phyloP scores from a whole-genome alignment of 2,113 vertebrate genomes.

The Butorides virescens region DNA sequence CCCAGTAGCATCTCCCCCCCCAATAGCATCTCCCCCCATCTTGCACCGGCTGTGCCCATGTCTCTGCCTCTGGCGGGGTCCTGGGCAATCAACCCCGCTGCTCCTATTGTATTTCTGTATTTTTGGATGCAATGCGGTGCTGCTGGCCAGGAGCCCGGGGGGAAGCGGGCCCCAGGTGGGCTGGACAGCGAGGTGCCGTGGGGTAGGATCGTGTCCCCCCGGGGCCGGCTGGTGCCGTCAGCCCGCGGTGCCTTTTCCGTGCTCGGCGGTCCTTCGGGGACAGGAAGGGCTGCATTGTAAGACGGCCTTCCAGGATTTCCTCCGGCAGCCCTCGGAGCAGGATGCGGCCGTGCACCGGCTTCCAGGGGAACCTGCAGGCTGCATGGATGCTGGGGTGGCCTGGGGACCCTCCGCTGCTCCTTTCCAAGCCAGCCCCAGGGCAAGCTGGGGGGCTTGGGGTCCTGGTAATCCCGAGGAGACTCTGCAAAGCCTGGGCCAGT shows the following conservation, averaged over 20 bases:
- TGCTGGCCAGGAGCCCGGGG: background rate
- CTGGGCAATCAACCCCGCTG: background rate
- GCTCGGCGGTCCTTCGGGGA: background rate
- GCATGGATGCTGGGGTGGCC: background rate
- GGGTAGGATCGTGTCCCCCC: background rate
- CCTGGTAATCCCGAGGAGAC: background rate
- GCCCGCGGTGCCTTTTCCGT: constrained; percentile 15
- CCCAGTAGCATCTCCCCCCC: fast-evolving
- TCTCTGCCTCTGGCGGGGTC: background rate
- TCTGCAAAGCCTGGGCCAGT: background rate
- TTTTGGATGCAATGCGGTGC: background rate
- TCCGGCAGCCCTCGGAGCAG: background rate
- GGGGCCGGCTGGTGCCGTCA: background rate
- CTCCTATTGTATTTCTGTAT: background rate
- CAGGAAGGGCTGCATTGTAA: constrained; percentile 60
- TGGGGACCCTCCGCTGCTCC: background rate
- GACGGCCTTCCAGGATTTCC: constrained; percentile 62
- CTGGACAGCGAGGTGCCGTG: background rate
- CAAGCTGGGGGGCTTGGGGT: fast-evolving
- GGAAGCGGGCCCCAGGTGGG: constrained; percentile 39
- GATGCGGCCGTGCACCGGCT: background rate
- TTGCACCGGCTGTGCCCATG: fast-evolving
- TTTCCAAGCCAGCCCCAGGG: background rate
- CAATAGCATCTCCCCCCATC: fast-evolving
- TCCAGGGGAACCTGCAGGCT: constrained; percentile 9